Evolutionary conservation across 1,140 invertebrate genomes (phyloP), one percentile per base, ranked within the genome.

Genomic region (Drosophila saltans): DNA sequence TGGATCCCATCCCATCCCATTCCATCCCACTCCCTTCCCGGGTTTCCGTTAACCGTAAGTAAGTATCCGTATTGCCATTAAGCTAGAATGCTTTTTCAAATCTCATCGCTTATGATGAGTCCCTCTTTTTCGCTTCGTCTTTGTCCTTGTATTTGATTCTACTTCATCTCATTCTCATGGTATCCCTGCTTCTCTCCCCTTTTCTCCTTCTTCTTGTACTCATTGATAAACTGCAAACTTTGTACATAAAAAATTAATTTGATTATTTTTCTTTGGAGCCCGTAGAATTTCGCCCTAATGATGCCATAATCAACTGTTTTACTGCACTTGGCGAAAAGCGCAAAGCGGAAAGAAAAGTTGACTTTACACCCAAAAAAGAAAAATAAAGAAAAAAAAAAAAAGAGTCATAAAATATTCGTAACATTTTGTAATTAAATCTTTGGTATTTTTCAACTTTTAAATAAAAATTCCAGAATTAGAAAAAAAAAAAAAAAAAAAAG

Each of bases 231-330:
- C 59, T 78, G 72, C 80, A 80, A 86, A 86, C 76, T 86, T 86
- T 88, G n/a, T 39, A 80, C 84, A 86, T 88, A 88, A 86, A 86
- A 86, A 86, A 86, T 89, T 86, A 88, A 86, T 86, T 86, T 86
- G 77, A 88, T 89, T 88, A 79, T 86, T 81, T 83, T 66, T 61
- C 24, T 58, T 36, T 59, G 45, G 24, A 65, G 41, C 63, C 69
- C 79, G 79, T 74, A 82, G 82, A 82, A 24, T 82, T 88, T 77
- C 33, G 75, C 83, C 73, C 83, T 86, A 86, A 86, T 86, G 83
- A 89, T 66, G 80, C 76, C 83, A 83, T 86, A 88, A 86, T 86
- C 83, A 80, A 88, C 83, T 83, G 83, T 88, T 83, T 86, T 86
- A 86, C 88, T 71, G 75, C 83, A 89, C 80, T 88, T 86, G 69